A percentile compares a stretch with the other conserved stretches of the same genome.
phyloP scores from a whole-genome alignment of 1,140 invertebrate genomes.

The Platorchestia sp. region DNA sequence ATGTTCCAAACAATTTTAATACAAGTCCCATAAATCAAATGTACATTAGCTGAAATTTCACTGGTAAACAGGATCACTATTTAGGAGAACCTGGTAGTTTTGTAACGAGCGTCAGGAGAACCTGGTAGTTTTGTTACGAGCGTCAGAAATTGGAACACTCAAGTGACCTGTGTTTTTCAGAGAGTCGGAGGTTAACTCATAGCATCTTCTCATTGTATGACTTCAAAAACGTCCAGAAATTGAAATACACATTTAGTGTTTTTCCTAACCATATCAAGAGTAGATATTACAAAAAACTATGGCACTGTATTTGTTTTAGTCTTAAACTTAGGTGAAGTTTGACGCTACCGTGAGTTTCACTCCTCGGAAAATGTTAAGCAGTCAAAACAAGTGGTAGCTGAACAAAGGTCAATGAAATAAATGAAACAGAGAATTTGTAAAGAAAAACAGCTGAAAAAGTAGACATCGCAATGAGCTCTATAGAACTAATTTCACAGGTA shows the following conservation, averaged over 20 bases:
- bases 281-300: background rate
- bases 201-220: too few relatives aligned
- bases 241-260: too few relatives aligned
- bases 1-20: background rate
- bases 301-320: background rate
- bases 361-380: background rate
- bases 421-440: background rate
- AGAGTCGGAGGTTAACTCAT: too few relatives aligned
- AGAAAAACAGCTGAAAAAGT: background rate
- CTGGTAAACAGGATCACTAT: too few relatives aligned
- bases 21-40: background rate
- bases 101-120: too few relatives aligned
- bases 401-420: background rate
- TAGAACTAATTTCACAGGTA: background rate
- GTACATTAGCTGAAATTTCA: background rate
- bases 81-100: too few relatives aligned
- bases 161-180: too few relatives aligned
- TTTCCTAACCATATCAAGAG: background rate
- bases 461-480: background rate
- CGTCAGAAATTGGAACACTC: too few relatives aligned
- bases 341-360: background rate
- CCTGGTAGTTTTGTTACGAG: too few relatives aligned
- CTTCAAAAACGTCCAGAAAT: too few relatives aligned
- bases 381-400: background rate
- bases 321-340: background rate